Conservation (phyloP, 1,140 invertebrate species). For the Listronotus oregonensis region DNA sequence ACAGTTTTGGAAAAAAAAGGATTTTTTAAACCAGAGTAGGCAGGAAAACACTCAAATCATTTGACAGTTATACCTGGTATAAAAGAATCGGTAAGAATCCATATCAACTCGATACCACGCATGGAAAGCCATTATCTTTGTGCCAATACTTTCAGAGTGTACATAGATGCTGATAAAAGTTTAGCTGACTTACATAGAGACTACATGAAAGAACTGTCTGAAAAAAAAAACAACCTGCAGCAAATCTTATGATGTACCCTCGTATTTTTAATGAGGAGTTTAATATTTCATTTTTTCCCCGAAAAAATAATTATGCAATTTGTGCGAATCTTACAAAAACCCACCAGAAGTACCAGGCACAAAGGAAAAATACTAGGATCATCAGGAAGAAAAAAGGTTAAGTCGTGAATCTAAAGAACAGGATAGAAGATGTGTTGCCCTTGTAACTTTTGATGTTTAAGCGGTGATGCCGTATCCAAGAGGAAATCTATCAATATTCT, state of each 20-base stretch:
- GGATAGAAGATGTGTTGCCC: too few species aligned
- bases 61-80: background rate
- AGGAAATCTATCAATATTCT: slow-evolving; percentile 47
- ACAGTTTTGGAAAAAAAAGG: too few species aligned
- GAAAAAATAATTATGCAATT: too few species aligned
- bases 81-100: background rate
- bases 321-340: background rate
- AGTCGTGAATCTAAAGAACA: background rate
- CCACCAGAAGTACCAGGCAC: background rate
- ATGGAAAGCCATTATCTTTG: too few species aligned
- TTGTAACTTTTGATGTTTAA: slow-evolving; percentile 44
- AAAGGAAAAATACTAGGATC: background rate
- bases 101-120: background rate
- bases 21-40: slow-evolving; percentile 1
- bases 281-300: too few species aligned
- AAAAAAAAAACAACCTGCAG: background rate
- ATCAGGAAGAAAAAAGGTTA: background rate
- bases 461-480: slow-evolving; percentile 47
- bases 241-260: slow-evolving; percentile 3
- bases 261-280: too few species aligned
- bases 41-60: slow-evolving; percentile 1
- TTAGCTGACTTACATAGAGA: background rate
- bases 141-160: too few species aligned
- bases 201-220: background rate
- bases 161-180: background rate